These are phyloP conservation scores for Yponomeuta malinellus DNA, from an alignment of 2,888 invertebrate genomes.

Conservation along the genomic window DNA sequence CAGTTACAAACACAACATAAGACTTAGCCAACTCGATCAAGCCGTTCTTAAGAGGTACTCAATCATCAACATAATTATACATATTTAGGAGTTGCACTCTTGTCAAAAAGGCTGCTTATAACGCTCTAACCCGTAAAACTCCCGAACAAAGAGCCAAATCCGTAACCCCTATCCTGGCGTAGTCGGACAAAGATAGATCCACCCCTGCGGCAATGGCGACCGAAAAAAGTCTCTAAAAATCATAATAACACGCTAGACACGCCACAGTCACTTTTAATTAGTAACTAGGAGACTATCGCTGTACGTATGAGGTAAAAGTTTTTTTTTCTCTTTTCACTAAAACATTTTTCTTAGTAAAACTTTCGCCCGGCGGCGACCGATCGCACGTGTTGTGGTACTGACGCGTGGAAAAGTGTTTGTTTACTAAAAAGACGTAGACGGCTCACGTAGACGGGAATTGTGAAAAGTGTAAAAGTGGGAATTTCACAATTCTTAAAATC, in stretches of 20 bases:
- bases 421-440: not conserved
- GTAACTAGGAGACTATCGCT: constrained; percentile 3
- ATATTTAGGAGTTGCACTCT: too few relatives aligned
- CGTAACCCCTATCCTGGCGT: not conserved
- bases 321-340: not conserved
- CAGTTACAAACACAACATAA: too few relatives aligned
- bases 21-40: too few relatives aligned
- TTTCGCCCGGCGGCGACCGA: constrained; percentile 17
- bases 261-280: constrained; percentile 19
- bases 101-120: too few relatives aligned
- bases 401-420: constrained; percentile 25
- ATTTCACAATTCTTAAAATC: too few relatives aligned
- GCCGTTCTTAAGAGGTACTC: too few relatives aligned
- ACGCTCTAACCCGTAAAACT: too few relatives aligned
- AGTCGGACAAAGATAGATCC: not conserved
- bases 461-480: too few relatives aligned
- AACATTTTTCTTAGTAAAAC: constrained; percentile 17
- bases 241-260: constrained; percentile 16
- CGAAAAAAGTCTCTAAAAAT: not conserved
- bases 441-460: too few relatives aligned
- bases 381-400: constrained; percentile 27
- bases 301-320: not conserved
- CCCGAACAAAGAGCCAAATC: not conserved
- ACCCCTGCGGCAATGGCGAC: not conserved
- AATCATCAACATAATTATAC: too few relatives aligned